Conservation (phyloP, 2,113 vertebrate species). For the Baryphthengus martii region DNA sequence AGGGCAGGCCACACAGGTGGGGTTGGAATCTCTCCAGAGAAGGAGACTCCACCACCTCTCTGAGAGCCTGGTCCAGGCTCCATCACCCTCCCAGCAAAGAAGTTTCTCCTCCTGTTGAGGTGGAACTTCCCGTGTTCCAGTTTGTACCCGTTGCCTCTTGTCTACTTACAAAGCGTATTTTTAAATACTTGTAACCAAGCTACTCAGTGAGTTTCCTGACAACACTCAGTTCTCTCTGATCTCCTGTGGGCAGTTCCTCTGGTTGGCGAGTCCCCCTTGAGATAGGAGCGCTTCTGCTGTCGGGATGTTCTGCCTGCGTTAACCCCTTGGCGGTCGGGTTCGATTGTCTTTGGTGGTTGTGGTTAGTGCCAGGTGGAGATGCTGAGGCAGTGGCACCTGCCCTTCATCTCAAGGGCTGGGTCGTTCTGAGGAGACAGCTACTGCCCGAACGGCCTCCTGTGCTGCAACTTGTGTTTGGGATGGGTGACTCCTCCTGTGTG, state of each 20-base stretch:
- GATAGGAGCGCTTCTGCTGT: not conserved
- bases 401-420: too few relatives aligned
- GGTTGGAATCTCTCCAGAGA: too few relatives aligned
- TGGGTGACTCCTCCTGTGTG: not conserved
- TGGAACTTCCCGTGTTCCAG: too few relatives aligned
- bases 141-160: too few relatives aligned
- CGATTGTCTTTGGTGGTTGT: too few relatives aligned
- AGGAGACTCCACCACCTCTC: too few relatives aligned
- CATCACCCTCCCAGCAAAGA: too few relatives aligned
- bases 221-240: not conserved
- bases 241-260: not conserved
- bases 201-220: not conserved
- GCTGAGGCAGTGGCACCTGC: too few relatives aligned
- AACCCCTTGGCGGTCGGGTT: not conserved
- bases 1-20: too few relatives aligned
- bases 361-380: too few relatives aligned
- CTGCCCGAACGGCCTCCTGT: rapidly evolving
- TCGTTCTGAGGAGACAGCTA: not conserved
- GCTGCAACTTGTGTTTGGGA: rapidly evolving
- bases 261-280: not conserved
- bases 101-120: too few relatives aligned
- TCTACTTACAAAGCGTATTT: not conserved
- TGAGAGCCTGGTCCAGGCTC: too few relatives aligned
- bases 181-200: not conserved
- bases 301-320: not conserved